A percentile compares a stretch with the other conserved stretches of the same genome.
Conservation (phyloP, 2,113 vertebrate genomes). For the Calypte anna region DNA sequence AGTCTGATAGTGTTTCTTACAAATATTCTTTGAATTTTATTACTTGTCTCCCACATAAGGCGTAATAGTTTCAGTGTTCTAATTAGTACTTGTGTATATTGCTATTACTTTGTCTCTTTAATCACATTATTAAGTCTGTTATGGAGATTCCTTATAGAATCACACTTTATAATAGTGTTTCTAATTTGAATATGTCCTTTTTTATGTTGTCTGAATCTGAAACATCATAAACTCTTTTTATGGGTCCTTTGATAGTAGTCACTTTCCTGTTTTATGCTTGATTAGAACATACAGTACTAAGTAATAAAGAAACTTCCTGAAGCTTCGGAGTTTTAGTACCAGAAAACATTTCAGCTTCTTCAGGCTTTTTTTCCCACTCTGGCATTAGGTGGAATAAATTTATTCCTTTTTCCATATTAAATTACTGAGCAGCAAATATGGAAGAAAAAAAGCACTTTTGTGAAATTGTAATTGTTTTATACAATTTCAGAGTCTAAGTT, state of each 20-base stretch:
- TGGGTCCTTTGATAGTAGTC: slow-evolving; percentile 83
- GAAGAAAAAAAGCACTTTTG: background rate
- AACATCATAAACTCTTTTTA: slow-evolving; percentile 87
- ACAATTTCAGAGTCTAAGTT: background rate
- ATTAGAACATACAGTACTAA: slow-evolving; percentile 82
- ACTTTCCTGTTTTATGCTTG: slow-evolving; percentile 81
- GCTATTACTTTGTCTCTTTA: slow-evolving; percentile 86
- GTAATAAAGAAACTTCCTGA: slow-evolving; percentile 81
- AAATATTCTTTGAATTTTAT: slow-evolving; percentile 87
- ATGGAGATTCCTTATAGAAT: slow-evolving; percentile 83
- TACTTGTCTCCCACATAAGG: slow-evolving; percentile 83
- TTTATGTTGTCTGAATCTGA: slow-evolving; percentile 86
- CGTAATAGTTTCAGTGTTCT: slow-evolving; percentile 84
- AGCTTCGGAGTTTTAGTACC: slow-evolving; percentile 72
- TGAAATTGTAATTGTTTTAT: background rate
- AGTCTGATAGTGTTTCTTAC: slow-evolving; percentile 74
- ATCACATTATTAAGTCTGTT: slow-evolving; percentile 86
- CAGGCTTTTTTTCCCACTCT: background rate
- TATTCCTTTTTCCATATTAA: background rate
- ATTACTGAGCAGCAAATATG: background rate
- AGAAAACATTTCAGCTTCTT: slow-evolving; percentile 48
- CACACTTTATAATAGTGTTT: slow-evolving; percentile 83
- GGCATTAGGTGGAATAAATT: slow-evolving; percentile 5
- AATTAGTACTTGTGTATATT: slow-evolving; percentile 86
- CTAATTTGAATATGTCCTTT: slow-evolving; percentile 86